These are phyloP conservation scores for Trichacis sp. DNA, from an alignment of 2,888 invertebrate species.

Conservation along the genomic window DNA sequence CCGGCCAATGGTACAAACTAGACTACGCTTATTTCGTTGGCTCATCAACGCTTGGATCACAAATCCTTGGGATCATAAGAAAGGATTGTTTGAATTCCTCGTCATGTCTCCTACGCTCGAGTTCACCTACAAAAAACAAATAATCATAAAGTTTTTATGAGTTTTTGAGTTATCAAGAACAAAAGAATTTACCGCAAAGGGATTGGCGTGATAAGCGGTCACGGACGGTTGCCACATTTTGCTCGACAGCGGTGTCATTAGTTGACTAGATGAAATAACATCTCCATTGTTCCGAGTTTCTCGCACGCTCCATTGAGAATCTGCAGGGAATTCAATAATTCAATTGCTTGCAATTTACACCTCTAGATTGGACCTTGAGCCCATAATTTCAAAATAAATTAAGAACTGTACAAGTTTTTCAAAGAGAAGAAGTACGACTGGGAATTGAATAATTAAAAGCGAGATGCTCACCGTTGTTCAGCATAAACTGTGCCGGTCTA, in stretches of 20 bases:
- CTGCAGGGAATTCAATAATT: conserved; percentile 42
- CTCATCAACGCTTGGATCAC: conserved; percentile 10
- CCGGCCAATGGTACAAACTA: conserved; percentile 59
- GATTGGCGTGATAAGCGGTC: conserved; percentile 66
- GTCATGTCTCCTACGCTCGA: conserved; percentile 61
- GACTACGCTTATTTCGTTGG: conserved; percentile 60
- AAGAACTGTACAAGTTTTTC: too few species aligned
- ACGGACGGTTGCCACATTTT: conserved; percentile 66
- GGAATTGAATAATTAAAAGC: too few species aligned
- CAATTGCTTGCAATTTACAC: too few species aligned
- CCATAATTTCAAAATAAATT: too few species aligned
- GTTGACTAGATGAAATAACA: conserved; percentile 65
- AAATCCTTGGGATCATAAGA: conserved; percentile 70
- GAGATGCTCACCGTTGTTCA: conserved; percentile 58
- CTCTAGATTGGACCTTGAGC: too few species aligned
- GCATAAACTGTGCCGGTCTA: conserved; percentile 57
- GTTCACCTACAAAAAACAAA: conserved; percentile 54
- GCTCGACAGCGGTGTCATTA: conserved; percentile 62
- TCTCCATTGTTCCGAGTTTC: conserved; percentile 61
- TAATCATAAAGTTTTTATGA: not conserved
- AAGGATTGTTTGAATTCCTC: conserved; percentile 73
- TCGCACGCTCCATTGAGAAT: conserved; percentile 61
- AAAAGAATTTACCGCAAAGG: conserved; percentile 64
- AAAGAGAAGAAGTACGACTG: too few species aligned
- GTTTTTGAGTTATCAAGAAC: not conserved